Percentiles rank a stretch among this genome's conserved stretches.
Conservation (phyloP, 2,113 vertebrate genomes). For the Panthera uncia region DNA sequence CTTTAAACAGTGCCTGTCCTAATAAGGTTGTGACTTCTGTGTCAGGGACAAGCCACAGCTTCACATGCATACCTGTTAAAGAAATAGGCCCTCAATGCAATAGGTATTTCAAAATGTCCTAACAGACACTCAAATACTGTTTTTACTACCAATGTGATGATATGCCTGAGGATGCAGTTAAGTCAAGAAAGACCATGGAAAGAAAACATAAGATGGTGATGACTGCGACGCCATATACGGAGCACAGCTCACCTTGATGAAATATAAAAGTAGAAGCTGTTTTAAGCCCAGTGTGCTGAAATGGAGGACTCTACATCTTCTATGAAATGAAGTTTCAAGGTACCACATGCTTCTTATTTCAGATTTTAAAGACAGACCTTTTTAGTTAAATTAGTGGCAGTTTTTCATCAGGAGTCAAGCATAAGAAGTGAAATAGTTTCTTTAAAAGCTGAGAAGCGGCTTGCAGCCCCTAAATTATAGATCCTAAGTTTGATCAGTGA, state of each 20-base stretch:
- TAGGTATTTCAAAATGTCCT: background rate
- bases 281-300: background rate
- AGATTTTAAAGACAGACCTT: background rate
- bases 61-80: background rate
- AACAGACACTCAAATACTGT: background rate
- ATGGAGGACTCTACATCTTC: background rate
- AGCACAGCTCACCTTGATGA: background rate
- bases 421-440: background rate
- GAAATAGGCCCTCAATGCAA: background rate
- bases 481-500: background rate
- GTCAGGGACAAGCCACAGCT: background rate
- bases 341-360: background rate
- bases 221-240: background rate
- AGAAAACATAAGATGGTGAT: background rate
- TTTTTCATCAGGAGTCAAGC: background rate
- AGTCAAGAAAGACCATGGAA: background rate
- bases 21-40: background rate
- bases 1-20: background rate
- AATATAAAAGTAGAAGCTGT: background rate
- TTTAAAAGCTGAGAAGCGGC: background rate
- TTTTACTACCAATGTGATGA: background rate
- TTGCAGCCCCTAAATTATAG: background rate
- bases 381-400: background rate
- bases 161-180: background rate
- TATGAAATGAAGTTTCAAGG: background rate